These are phyloP conservation scores for Nesometra sesokonis DNA, from an alignment of 35 echinoderm and acorn worm genomes.

Conservation along the genomic window DNA sequence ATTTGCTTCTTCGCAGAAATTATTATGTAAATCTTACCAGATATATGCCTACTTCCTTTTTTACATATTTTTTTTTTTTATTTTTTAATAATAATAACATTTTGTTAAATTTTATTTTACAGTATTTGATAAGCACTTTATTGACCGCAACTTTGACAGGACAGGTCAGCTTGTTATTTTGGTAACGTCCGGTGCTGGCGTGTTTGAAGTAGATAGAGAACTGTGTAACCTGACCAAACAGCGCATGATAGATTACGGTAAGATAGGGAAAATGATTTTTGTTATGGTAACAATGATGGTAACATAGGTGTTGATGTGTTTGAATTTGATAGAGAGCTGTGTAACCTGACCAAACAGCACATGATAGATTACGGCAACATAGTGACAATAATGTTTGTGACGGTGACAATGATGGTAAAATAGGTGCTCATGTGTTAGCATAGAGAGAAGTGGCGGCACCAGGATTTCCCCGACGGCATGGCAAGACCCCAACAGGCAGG, in stretches of 20 bases:
- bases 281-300: too few species aligned
- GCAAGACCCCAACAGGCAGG: too few species aligned
- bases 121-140: constrained; percentile 99
- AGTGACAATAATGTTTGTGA: too few species aligned
- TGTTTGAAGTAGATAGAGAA: constrained; percentile 72
- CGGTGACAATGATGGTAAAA: too few species aligned
- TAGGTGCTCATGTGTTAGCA: constrained; percentile 92
- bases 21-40: too few species aligned
- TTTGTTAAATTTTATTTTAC: not conserved
- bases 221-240: constrained; percentile 75
- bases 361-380: constrained; percentile 91
- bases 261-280: too few species aligned
- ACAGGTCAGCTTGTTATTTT: constrained; percentile 85
- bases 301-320: constrained; percentile 89
- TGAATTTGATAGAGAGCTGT: constrained; percentile 59
- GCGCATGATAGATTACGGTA: constrained; percentile 89
- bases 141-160: constrained; percentile 94
- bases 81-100: too few species aligned
- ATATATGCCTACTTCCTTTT: too few species aligned
- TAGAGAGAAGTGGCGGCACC: constrained; percentile 41
- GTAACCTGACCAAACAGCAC: constrained; percentile 72
- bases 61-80: too few species aligned
- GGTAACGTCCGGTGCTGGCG: constrained; percentile 73
- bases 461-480: too few species aligned
- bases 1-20: too few species aligned